phyloP scores from a whole-genome alignment of 2,797 vertebrate species.

The Chaunax sp. region DNA sequence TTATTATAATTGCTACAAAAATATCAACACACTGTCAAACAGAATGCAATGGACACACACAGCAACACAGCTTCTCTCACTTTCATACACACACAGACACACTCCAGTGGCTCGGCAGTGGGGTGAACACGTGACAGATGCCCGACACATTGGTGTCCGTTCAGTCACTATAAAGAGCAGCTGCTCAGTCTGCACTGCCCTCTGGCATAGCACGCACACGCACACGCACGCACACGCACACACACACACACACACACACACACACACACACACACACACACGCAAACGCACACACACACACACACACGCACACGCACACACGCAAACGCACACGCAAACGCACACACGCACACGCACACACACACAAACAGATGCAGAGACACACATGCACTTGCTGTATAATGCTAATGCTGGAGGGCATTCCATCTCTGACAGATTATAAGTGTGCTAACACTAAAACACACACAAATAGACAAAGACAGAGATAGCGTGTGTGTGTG shows the following conservation, averaged over 20 bases:
- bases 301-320: slow-evolving; percentile 38
- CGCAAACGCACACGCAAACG: slow-evolving; percentile 35
- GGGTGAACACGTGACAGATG: slow-evolving; percentile 80
- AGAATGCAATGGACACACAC: slow-evolving; percentile 26
- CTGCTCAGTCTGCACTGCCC: slow-evolving; percentile 81
- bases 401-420: slow-evolving; percentile 73
- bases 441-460: slow-evolving; percentile 48
- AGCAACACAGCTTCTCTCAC: slow-evolving; percentile 35
- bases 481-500: not conserved
- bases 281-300: slow-evolving; percentile 19
- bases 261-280: slow-evolving; percentile 41
- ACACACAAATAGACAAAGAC: slow-evolving; percentile 9
- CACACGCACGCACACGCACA: slow-evolving; percentile 43
- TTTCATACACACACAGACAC: slow-evolving; percentile 37
- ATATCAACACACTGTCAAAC: slow-evolving; percentile 8
- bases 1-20: slow-evolving; percentile 1
- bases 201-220: slow-evolving; percentile 68
- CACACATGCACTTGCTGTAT: slow-evolving; percentile 62
- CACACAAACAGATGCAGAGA: slow-evolving; percentile 34
- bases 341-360: slow-evolving; percentile 36
- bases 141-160: slow-evolving; percentile 83
- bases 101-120: slow-evolving; percentile 54
- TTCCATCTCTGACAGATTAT: slow-evolving; percentile 70
- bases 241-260: slow-evolving; percentile 31
- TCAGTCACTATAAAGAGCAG: slow-evolving; percentile 86